phyloP scores from a whole-genome alignment of 1,140 invertebrate genomes.

The Hycleus cichorii region DNA sequence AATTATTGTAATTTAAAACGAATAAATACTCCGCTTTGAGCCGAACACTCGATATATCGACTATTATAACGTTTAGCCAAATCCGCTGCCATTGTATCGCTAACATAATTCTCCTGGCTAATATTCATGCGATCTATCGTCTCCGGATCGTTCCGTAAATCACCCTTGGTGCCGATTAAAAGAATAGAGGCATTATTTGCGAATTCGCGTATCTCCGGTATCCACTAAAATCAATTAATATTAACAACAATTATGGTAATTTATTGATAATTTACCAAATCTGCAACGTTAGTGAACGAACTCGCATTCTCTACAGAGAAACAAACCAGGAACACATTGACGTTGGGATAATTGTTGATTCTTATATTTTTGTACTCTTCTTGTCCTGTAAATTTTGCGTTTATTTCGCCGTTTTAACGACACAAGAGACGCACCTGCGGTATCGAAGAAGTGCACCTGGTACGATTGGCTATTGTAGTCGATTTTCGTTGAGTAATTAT shows the following conservation, averaged over 20 bases:
- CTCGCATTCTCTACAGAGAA: slow-evolving; percentile 9
- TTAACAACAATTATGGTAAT: not conserved
- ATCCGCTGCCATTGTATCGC: slow-evolving; percentile 1
- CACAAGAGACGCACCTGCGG: slow-evolving; percentile 4
- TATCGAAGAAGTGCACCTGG: slow-evolving; percentile 11
- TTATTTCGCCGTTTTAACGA: not conserved
- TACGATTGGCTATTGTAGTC: slow-evolving; percentile 5
- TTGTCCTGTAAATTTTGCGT: slow-evolving; percentile 8
- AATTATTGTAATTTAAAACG: not conserved
- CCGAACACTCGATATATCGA: slow-evolving; percentile 14
- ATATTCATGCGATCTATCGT: slow-evolving; percentile 13
- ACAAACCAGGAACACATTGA: slow-evolving; percentile 12
- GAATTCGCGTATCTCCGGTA: slow-evolving; percentile 10
- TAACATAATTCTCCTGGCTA: slow-evolving; percentile 6
- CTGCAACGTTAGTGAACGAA: slow-evolving; percentile 10
- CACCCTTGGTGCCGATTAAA: slow-evolving; percentile 11
- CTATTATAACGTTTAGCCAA: slow-evolving; percentile 10
- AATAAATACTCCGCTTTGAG: slow-evolving; percentile 3
- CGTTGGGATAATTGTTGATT: slow-evolving; percentile 4
- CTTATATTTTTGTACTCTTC: slow-evolving; percentile 11
- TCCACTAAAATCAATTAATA: slow-evolving; percentile 10
- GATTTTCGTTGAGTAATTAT: slow-evolving; percentile 4
- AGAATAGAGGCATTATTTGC: slow-evolving; percentile 1
- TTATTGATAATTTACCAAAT: slow-evolving; percentile 3
- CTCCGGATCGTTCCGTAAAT: slow-evolving; percentile 13